These are phyloP conservation scores for Cotesia vestalis DNA, from an alignment of 1,140 invertebrate species.

Conservation along the genomic window DNA sequence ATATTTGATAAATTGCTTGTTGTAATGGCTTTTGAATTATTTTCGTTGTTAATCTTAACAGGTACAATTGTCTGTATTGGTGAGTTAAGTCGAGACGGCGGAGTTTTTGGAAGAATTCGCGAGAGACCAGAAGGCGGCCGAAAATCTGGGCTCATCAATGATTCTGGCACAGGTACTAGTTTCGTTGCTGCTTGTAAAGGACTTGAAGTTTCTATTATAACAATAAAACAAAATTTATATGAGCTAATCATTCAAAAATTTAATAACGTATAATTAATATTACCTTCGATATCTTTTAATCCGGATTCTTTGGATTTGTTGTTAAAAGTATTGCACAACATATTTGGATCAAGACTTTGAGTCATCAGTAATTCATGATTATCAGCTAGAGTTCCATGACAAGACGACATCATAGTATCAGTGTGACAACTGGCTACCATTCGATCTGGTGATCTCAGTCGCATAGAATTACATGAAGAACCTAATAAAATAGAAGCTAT, in stretches of 20 bases:
- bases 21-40: slow-evolving; percentile 50
- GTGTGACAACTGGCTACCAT: slow-evolving; percentile 76
- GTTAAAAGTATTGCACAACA: slow-evolving; percentile 54
- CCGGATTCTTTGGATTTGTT: slow-evolving; percentile 48
- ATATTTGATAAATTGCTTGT: slow-evolving; percentile 55
- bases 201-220: slow-evolving; percentile 62
- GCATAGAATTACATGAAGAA: slow-evolving; percentile 56
- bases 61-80: slow-evolving; percentile 56
- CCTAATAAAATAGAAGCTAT: slow-evolving; percentile 44
- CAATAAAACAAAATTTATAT: slow-evolving; percentile 13
- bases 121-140: slow-evolving; percentile 65
- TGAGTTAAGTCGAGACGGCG: slow-evolving; percentile 57
- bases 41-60: slow-evolving; percentile 48
- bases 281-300: slow-evolving; percentile 57
- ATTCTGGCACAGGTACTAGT: slow-evolving; percentile 86
- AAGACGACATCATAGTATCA: slow-evolving; percentile 58
- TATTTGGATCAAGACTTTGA: slow-evolving; percentile 72
- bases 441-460: slow-evolving; percentile 75
- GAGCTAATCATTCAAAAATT: neutral
- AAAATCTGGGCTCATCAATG: slow-evolving; percentile 84
- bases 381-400: slow-evolving; percentile 49
- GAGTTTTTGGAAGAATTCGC: slow-evolving; percentile 55
- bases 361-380: slow-evolving; percentile 69
- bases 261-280: neutral
- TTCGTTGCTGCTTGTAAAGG: slow-evolving; percentile 82